Evolutionary conservation across 2,888 invertebrate species (phyloP).

Genomic region (Lomographa bimaculata): DNA sequence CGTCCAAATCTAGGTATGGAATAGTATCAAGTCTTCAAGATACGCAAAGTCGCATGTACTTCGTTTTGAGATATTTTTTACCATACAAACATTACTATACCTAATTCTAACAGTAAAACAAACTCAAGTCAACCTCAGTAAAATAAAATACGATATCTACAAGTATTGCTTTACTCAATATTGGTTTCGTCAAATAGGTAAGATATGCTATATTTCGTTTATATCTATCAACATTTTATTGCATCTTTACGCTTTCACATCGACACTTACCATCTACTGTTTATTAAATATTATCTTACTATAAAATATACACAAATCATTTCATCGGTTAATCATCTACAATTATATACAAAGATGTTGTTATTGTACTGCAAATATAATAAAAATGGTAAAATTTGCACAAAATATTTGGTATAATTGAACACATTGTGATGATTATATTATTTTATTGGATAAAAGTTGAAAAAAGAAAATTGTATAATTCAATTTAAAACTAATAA

Average conservation of each 20-base stretch:
- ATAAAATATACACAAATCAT: conserved; percentile 44
- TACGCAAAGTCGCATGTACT: too few relatives aligned
- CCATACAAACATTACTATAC: too few relatives aligned
- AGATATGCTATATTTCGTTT: conserved; percentile 7
- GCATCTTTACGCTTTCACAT: conserved; percentile 38
- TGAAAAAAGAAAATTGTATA: too few relatives aligned
- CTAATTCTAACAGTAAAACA: too few relatives aligned
- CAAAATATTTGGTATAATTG: conserved; percentile 74
- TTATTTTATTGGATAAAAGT: conserved; percentile 33
- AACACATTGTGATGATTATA: conserved; percentile 75
- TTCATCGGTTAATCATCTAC: conserved; percentile 38
- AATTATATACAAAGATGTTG: conserved; percentile 53
- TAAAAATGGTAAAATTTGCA: conserved; percentile 56
- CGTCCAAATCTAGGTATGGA: too few relatives aligned
- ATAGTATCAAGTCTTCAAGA: too few relatives aligned
- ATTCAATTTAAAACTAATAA: too few relatives aligned
- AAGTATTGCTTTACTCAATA: too few relatives aligned
- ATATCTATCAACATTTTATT: conserved; percentile 37
- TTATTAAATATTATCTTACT: conserved; percentile 30
- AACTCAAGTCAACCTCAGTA: too few relatives aligned
- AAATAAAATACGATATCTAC: too few relatives aligned
- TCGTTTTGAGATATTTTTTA: too few relatives aligned
- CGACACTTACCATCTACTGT: conserved; percentile 28
- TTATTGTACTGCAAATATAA: conserved; percentile 48
- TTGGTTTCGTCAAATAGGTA: too few relatives aligned